A percentile compares a stretch with the other conserved stretches of the same genome.
Conservation (phyloP, 2,797 vertebrate species). For the Microctenopoma stevenorrisi region DNA sequence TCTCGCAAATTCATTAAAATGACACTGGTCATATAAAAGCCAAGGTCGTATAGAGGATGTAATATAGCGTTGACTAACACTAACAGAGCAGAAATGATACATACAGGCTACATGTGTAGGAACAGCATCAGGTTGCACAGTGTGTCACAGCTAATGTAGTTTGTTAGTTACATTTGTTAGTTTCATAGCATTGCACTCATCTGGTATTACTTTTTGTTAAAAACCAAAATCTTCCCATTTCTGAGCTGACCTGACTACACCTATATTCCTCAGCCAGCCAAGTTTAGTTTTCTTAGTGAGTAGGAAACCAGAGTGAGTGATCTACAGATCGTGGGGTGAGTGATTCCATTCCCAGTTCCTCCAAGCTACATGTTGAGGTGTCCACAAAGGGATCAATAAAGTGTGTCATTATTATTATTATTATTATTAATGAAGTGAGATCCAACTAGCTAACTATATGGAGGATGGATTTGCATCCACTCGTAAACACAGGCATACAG, state of each 20-base stretch:
- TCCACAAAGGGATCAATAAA: too few relatives aligned
- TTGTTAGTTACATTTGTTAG: not conserved
- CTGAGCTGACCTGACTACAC: conserved; percentile 25
- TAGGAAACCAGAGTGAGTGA: not conserved
- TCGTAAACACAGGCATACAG: conserved; percentile 23
- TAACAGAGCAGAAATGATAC: conserved; percentile 1
- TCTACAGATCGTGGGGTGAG: too few relatives aligned
- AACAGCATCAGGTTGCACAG: conserved; percentile 15
- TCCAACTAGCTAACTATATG: not conserved
- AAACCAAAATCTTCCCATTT: conserved; percentile 4
- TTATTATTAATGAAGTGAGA: not conserved
- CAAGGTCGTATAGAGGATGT: too few relatives aligned
- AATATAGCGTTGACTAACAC: not conserved
- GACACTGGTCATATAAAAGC: too few relatives aligned
- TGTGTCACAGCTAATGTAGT: conserved; percentile 13
- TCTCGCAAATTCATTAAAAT: too few relatives aligned
- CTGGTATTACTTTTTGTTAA: not conserved
- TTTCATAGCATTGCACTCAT: not conserved
- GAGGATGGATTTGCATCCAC: conserved; percentile 2
- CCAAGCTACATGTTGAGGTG: too few relatives aligned
- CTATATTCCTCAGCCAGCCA: not conserved
- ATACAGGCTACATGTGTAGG: conserved; percentile 11
- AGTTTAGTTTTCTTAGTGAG: not conserved
- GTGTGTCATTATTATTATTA: too few relatives aligned
- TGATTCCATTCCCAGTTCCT: too few relatives aligned